These are phyloP conservation scores for Ceramica pisi DNA, from an alignment of 2,888 invertebrate species.

Conservation along the genomic window DNA sequence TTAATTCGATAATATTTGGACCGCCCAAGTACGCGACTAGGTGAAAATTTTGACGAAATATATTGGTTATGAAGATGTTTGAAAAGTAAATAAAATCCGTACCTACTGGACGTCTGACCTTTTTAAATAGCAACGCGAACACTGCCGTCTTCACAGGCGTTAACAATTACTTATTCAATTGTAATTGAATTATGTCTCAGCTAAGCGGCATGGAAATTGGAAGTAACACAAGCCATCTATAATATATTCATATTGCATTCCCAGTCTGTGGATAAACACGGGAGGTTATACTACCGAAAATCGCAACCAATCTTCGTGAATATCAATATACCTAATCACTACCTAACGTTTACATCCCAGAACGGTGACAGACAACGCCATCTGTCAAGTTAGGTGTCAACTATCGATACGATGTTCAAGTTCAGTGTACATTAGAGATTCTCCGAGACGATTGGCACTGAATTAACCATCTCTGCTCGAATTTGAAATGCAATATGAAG, in stretches of 20 bases:
- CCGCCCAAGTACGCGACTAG: no score
- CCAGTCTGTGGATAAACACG: no score
- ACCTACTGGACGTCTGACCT: no score
- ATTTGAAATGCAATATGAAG: slow-evolving; percentile 35
- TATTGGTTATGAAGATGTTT: no score
- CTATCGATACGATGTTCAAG: slow-evolving; percentile 10
- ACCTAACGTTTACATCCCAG: no score
- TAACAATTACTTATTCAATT: no score
- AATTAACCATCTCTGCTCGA: slow-evolving; percentile 36
- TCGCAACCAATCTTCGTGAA: not conserved
- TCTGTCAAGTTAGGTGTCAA: slow-evolving; percentile 19
- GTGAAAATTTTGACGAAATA: no score
- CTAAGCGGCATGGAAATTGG: not conserved
- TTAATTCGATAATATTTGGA: no score
- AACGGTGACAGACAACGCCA: not conserved
- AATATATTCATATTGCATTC: not conserved
- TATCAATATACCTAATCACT: not conserved
- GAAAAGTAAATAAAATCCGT: no score
- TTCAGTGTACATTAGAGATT: slow-evolving; percentile 5
- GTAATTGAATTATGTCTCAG: not conserved
- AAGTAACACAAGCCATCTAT: not conserved
- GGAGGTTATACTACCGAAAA: not conserved
- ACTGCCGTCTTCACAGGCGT: no score
- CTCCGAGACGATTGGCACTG: slow-evolving; percentile 33
- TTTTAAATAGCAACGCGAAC: no score